Conservation (phyloP, 2,888 invertebrate species). For the Sisyra terminalis region DNA sequence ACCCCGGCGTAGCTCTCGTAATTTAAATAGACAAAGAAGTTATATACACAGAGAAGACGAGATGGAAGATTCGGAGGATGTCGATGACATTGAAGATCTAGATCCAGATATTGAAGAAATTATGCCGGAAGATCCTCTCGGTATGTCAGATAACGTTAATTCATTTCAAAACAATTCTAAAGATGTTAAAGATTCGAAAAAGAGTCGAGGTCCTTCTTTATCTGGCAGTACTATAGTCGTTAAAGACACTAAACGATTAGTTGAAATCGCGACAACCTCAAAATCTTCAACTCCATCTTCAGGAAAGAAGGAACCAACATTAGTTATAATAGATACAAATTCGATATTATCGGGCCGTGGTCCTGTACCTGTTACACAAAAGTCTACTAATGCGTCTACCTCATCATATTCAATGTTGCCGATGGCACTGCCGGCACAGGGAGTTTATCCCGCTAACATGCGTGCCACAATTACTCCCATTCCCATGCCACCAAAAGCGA, state of each 20-base stretch:
- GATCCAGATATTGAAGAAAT: slow-evolving; percentile 51
- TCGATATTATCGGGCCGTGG: slow-evolving; percentile 48
- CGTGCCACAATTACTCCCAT: slow-evolving; percentile 38
- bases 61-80: slow-evolving; percentile 28
- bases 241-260: slow-evolving; percentile 52
- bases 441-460: slow-evolving; percentile 44
- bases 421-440: slow-evolving; percentile 38
- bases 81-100: slow-evolving; percentile 31
- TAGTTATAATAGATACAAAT: slow-evolving; percentile 67
- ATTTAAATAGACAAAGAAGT: slow-evolving; percentile 36
- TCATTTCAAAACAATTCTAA: background rate
- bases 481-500: slow-evolving; percentile 22
- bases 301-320: slow-evolving; percentile 52
- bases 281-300: slow-evolving; percentile 24
- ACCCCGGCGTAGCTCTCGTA: slow-evolving; percentile 36
- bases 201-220: background rate
- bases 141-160: slow-evolving; percentile 21
- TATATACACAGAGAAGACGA: slow-evolving; percentile 24
- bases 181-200: background rate
- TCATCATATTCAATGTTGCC: slow-evolving; percentile 30
- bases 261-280: slow-evolving; percentile 49
- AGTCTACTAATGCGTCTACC: slow-evolving; percentile 15
- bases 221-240: slow-evolving; percentile 37
- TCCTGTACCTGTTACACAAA: slow-evolving; percentile 31
- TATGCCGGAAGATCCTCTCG: slow-evolving; percentile 38